These are phyloP conservation scores for Astropecten irregularis DNA, from an alignment of 53 echinoderm and acorn worm species.

Conservation along the genomic window DNA sequence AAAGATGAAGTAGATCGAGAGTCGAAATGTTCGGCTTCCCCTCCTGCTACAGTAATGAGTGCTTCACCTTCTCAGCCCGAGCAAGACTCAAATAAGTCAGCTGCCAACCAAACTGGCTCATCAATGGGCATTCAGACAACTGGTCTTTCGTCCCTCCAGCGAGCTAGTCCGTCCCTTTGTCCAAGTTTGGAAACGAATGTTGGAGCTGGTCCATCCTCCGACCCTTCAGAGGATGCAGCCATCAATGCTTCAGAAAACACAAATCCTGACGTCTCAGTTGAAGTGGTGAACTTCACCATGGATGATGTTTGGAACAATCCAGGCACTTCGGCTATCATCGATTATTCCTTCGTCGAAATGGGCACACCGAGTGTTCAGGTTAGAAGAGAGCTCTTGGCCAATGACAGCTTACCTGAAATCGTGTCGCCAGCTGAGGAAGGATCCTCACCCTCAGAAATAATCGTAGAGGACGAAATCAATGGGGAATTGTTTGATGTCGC, in stretches of 20 bases:
- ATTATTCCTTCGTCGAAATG: conserved; percentile 26
- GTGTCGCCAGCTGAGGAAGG: neutral
- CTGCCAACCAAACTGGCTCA: conserved; percentile 2
- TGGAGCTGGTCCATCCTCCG: conserved; percentile 10
- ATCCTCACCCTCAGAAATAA: neutral
- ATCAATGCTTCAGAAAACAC: too few species aligned
- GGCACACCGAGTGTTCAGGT: conserved; percentile 44
- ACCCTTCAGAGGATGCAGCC: neutral
- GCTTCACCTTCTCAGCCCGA: neutral
- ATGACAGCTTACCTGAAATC: neutral
- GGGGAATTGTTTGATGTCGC: neutral
- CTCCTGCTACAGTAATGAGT: neutral
- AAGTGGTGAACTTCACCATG: neutral
- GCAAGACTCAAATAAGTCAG: neutral
- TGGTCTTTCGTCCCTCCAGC: neutral
- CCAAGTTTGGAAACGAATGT: neutral
- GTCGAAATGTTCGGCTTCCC: neutral
- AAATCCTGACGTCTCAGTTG: neutral
- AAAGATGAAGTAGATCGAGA: conserved; percentile 9
- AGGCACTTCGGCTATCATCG: neutral
- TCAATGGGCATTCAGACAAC: neutral
- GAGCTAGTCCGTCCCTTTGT: conserved; percentile 1
- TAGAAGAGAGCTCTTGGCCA: neutral
- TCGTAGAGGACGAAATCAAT: neutral
- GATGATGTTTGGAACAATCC: conserved; percentile 1